Base-by-base conservation (phyloP, 2,113 vertebrate genomes). In the Gnathonemus echidnorhynchus region DNA sequence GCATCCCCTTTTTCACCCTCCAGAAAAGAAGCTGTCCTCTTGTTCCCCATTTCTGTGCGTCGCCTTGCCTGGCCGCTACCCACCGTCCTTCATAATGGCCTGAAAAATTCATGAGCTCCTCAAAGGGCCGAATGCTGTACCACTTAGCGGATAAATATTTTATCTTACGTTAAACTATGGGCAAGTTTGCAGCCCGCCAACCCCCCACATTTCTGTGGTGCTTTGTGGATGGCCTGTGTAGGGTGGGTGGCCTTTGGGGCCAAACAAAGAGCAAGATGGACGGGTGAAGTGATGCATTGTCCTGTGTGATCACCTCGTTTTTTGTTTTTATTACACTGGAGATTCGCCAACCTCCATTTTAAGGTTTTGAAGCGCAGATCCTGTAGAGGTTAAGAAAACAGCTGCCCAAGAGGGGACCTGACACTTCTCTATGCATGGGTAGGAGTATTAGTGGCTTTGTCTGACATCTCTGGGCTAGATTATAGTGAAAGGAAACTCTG, bases 121-220 rank as follows among this genome's bases (percentile, higher is more conserved):
- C 90, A 90, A 88, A 90, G 87, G 90, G 87, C 74, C 88, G 88
- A 90, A 90, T 62, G 90, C 90, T 90, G 90, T 66, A 90, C 90
- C 90, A 90, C 90, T 90, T 90, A 90, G 77, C 27, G 39, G 88
- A 90, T 90, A 89, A 90, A 90, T 90, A 90, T 90, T 90, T 90
- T 89, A 90, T 90, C 88, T 89, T 83, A 52, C 77, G 87, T 89
- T 90, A 89, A 88, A 89, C 87, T 90, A 85, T 86, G 88, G 70
- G 77, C 87, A 56, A 87, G 86, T 58, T 90, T 46, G 56, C 74
- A 88, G 66, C 46, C 53, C 17, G 84, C 70, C 50, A 24, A 27
- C 5, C 88, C 42, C 62, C n/a, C 13, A 15, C 5, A 15, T 39
- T 27, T 24, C 86, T 15, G n/a, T 49, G 7, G 58, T 5, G 56